These are phyloP conservation scores for Deilephila elpenor DNA, from an alignment of 2,888 invertebrate genomes.

Conservation along the genomic window DNA sequence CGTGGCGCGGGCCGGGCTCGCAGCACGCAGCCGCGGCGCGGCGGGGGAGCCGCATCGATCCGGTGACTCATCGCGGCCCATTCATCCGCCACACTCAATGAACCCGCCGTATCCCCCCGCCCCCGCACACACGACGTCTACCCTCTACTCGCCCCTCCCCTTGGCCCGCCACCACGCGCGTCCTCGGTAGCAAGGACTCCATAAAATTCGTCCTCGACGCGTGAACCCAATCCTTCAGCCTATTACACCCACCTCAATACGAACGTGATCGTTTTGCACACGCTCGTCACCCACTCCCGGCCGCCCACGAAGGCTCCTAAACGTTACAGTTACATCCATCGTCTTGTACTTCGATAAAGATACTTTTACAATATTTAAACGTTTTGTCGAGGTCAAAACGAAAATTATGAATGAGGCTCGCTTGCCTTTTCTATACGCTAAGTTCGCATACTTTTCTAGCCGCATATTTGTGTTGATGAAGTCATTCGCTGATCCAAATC, in stretches of 20 bases:
- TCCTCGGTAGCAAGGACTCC: conserved; percentile 76
- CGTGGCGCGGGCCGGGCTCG: conserved; percentile 41
- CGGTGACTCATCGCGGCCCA: conserved; percentile 80
- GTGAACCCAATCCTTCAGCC: conserved; percentile 69
- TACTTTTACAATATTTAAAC: conserved; percentile 29
- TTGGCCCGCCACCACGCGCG: conserved; percentile 54
- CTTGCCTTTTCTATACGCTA: conserved; percentile 19
- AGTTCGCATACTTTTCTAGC: conserved; percentile 16
- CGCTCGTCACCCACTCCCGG: conserved; percentile 52
- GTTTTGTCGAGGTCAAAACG: conserved; percentile 19
- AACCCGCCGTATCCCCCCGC: conserved; percentile 65
- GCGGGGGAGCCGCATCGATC: conserved; percentile 68
- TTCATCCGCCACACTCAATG: conserved; percentile 83
- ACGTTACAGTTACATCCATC: conserved; percentile 19
- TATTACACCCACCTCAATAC: conserved; percentile 63
- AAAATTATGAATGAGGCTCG: conserved; percentile 24
- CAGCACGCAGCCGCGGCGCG: conserved; percentile 54
- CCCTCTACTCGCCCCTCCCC: conserved; percentile 55
- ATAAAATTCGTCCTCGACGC: conserved; percentile 69
- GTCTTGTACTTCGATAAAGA: conserved; percentile 26
- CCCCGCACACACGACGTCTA: conserved; percentile 80
- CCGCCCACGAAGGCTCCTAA: conserved; percentile 47
- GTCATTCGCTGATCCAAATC: conserved; percentile 3
- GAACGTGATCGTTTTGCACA: conserved; percentile 58
- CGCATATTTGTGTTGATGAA: not conserved